Evolutionary conservation across 1,140 invertebrate genomes (phyloP), one percentile per base, ranked within the genome.

Genomic region (Maconellicoccus hirsutus): DNA sequence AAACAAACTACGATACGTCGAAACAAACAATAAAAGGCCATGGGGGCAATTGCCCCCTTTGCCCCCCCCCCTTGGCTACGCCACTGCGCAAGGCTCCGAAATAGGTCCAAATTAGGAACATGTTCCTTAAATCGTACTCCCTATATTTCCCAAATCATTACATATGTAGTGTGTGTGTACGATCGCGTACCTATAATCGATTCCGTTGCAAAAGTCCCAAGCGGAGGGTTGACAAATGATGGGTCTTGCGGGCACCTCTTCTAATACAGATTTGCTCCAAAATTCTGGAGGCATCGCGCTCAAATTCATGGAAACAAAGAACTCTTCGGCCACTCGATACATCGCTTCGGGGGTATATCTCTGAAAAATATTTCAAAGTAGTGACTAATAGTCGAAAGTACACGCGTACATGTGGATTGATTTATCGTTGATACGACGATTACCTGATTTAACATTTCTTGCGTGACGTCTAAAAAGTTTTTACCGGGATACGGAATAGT

Each of bases 181-280:
- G 6, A 52, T 52, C 42, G n/a, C 69, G 74, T 78, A 87, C 89
- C 89, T 85, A 77, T 88, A 93, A 76, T 94, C 93, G 74, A 90
- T 82, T 70, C 86, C 82, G 77, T 95, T 93, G 78, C 91, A 94
- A 79, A 96, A 96, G 78, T 96, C 93, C 93, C 93, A 96, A 4
- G 93, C 93, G 0, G 92, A 92, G 1, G 91, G 89, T 76, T 93
- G 91, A 77, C 86, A 95, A 29, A 94, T 85, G 0, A 93, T 81
- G 12, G 87, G 83, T 72, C 89, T 79, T 74, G 92, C 87, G 0
- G 84, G 77, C 0, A 88, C 89, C 78, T 92, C 89, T 73, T 87
- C 84, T 1, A 93, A 79, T 22, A 93, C 81, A 42, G 91, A 93
- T 71, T 87, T 84, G 0, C 84, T 82, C 89, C 91, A 93, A 78